These are phyloP conservation scores for Andrena fulva DNA, from an alignment of 2,888 invertebrate species.

Conservation along the genomic window DNA sequence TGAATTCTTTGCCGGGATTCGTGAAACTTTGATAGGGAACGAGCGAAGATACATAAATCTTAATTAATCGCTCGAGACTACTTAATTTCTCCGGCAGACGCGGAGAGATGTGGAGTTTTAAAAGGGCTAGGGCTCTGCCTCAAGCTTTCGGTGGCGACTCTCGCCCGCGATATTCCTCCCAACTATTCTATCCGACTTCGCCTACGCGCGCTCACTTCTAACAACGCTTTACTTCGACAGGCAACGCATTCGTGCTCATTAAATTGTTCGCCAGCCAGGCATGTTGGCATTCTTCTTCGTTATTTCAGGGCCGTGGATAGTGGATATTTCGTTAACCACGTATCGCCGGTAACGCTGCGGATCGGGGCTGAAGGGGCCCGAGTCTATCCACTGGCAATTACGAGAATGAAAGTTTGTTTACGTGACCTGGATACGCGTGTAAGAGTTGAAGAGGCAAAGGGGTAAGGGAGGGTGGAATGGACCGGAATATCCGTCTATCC, in stretches of 20 bases:
- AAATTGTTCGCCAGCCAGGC: slow-evolving; percentile 8
- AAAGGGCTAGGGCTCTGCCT: too few relatives aligned
- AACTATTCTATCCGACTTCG: too few relatives aligned
- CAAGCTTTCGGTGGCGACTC: too few relatives aligned
- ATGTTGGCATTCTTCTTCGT: slow-evolving; percentile 39
- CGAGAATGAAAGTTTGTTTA: slow-evolving; percentile 53
- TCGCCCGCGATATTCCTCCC: too few relatives aligned
- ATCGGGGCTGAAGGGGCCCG: neutral
- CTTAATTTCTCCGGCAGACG: too few relatives aligned
- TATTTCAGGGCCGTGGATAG: slow-evolving; percentile 32
- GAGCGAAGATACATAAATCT: slow-evolving; percentile 9
- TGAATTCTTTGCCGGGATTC: slow-evolving; percentile 9
- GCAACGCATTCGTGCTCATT: slow-evolving; percentile 6
- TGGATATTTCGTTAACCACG: slow-evolving; percentile 31
- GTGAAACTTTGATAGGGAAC: slow-evolving; percentile 13
- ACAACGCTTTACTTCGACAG: neutral
- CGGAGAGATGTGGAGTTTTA: too few relatives aligned
- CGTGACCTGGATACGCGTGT: slow-evolving; percentile 23
- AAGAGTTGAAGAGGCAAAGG: neutral
- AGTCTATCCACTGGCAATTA: slow-evolving; percentile 44
- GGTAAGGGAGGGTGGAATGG: neutral
- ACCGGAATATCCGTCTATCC: neutral
- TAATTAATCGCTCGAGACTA: slow-evolving; percentile 34
- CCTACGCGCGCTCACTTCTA: too few relatives aligned
- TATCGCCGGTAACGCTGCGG: slow-evolving; percentile 5